Evolutionary conservation across 2,113 vertebrate species (phyloP), one percentile per base, ranked within the genome.

Genomic region (Tragulus kanchil): DNA sequence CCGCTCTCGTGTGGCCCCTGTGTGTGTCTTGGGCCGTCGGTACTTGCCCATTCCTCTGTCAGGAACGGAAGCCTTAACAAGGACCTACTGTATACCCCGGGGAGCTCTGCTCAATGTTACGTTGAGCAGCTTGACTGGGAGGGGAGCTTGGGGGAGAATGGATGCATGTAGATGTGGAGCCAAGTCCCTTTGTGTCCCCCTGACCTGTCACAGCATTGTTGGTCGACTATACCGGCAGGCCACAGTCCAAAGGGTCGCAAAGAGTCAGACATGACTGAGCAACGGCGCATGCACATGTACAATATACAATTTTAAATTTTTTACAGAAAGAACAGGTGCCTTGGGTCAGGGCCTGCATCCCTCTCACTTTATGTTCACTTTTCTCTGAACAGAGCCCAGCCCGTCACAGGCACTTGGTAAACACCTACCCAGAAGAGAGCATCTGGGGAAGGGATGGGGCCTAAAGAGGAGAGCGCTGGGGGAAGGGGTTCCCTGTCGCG

Each of bases 21-120:
- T 3, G 50, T 1, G 1, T 19, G 6, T 11, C 2, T 16, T 26
- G 6, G 58, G 26, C 19, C 1, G 1, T 6, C 0, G 0, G 1
- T 4, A 0, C 36, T 1, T 6, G 56, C 58, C 59, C 6, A 2
- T 8, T 12, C 19, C 31, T 36, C 12, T 5, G 2, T 1, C 3
- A 12, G 28, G 13, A 21, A 42, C 0, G 6, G 45, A 5, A 0
- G 1, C n/a, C 56, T 36, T 8, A 71, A 71, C 69, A 71, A 23
- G 69, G 69, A 71, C 69, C 36, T 71, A 45, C 36, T 19, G 19
- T 45, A 23, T 42, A 71, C 36, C 10, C 65, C 69, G 23, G 69
- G 36, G 69, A 13, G 69, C 21, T 71, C 69, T 71, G 69, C 21
- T 45, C 69, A 45, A 36, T 42, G 69, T 45, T 25, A 73, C 11